Conservation (phyloP, 2,113 vertebrate species). For the Copsychus sechellarum region DNA sequence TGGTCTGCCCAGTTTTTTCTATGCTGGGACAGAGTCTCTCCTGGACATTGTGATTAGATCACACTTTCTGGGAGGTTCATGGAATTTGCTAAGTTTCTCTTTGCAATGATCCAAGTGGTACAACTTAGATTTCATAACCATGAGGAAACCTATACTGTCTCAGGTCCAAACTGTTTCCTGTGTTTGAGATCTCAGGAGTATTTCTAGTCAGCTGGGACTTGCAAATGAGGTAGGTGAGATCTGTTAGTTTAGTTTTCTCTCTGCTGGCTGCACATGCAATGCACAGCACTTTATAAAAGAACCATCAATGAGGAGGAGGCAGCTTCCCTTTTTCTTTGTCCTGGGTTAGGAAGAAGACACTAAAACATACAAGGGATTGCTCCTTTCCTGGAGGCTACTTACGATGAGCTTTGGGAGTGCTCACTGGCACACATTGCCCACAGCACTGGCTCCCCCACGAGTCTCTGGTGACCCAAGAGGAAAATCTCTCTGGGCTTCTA, state of each 20-base stretch:
- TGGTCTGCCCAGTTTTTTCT: neutral
- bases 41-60: neutral
- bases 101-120: neutral
- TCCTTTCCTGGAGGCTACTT: neutral
- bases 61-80: neutral
- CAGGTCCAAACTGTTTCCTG: neutral
- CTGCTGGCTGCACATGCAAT: neutral
- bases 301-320: neutral
- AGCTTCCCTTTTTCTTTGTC: neutral
- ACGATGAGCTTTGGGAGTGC: neutral
- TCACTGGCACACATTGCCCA: neutral
- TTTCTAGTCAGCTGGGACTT: neutral
- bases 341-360: neutral
- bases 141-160: neutral
- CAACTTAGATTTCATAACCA: neutral
- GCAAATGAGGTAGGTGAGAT: neutral
- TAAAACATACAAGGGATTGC: neutral
- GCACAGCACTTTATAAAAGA: neutral
- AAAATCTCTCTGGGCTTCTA: neutral
- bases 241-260: neutral
- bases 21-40: neutral
- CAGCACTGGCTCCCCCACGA: neutral
- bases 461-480: neutral
- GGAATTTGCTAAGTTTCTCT: neutral
- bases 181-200: neutral